These are phyloP conservation scores for Zoanthus solanderi DNA, from an alignment of 92 coral and sea anemone genomes.

Conservation along the genomic window DNA sequence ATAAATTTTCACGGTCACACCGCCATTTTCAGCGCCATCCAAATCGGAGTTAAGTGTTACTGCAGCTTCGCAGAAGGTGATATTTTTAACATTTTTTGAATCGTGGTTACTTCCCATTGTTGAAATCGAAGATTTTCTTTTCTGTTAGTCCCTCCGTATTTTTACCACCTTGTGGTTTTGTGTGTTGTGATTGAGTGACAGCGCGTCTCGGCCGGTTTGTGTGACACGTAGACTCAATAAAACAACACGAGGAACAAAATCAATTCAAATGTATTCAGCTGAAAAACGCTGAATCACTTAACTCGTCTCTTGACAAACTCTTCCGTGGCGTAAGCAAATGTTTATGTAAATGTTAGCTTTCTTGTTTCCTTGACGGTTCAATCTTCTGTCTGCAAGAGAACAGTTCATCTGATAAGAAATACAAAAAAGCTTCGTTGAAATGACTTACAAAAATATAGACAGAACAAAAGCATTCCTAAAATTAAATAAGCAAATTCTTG, in stretches of 20 bases:
- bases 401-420: background rate
- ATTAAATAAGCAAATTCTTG: background rate
- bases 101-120: slow-evolving; percentile 21
- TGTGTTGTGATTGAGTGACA: slow-evolving; percentile 23
- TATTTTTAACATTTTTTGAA: slow-evolving; percentile 31
- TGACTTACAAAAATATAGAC: background rate
- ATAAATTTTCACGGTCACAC: slow-evolving; percentile 38
- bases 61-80: slow-evolving; percentile 41
- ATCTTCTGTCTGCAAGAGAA: slow-evolving; percentile 35
- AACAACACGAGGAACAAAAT: slow-evolving; percentile 14
- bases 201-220: background rate
- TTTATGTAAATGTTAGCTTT: background rate
- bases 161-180: slow-evolving; percentile 24
- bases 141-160: background rate
- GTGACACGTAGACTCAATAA: slow-evolving; percentile 19
- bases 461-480: background rate
- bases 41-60: slow-evolving; percentile 37
- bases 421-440: background rate
- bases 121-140: background rate
- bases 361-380: background rate
- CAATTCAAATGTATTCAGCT: slow-evolving; percentile 48
- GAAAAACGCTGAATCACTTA: slow-evolving; percentile 41
- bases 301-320: slow-evolving; percentile 1
- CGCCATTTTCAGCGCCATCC: slow-evolving; percentile 47
- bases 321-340: slow-evolving; percentile 23